Percentiles rank a stretch among this genome's conserved stretches.
Conservation (phyloP, 2,888 invertebrate genomes). For the Amphipoea oculea region DNA sequence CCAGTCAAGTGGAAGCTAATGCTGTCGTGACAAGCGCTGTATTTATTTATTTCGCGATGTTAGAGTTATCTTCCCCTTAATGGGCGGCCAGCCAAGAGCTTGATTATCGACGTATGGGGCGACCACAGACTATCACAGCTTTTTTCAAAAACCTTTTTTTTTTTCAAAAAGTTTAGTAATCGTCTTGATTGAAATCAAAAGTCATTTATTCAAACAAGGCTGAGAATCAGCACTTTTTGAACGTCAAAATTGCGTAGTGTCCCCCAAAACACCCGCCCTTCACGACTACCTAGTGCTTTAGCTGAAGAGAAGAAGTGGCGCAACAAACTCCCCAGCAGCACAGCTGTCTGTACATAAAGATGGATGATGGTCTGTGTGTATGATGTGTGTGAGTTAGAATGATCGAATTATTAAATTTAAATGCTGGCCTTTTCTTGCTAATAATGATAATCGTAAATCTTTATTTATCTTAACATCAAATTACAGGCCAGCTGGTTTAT, state of each 20-base stretch:
- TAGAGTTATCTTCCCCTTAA: constrained; percentile 81
- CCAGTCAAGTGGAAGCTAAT: constrained; percentile 85
- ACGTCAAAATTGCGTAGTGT: too few relatives aligned
- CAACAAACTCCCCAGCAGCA: too few relatives aligned
- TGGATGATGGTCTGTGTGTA: too few relatives aligned
- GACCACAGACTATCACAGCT: constrained; percentile 48
- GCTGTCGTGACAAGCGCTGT: constrained; percentile 80
- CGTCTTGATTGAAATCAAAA: too few relatives aligned
- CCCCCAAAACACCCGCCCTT: too few relatives aligned
- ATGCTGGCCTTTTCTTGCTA: background rate
- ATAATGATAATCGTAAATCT: background rate
- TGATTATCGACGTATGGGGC: constrained; percentile 71
- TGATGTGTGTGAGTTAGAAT: too few relatives aligned
- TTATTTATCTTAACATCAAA: background rate
- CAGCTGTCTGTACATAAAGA: too few relatives aligned
- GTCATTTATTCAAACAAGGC: too few relatives aligned
- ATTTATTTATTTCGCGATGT: constrained; percentile 78
- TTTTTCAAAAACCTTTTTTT: background rate
- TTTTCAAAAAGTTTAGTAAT: background rate
- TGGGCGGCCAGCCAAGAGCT: constrained; percentile 82
- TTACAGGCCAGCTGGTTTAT: background rate
- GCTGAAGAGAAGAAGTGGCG: too few relatives aligned
- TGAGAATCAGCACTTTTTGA: too few relatives aligned
- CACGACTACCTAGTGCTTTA: too few relatives aligned
- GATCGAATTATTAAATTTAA: background rate